Evolutionary conservation across 64 coral and sea anemone genomes (phyloP).

Genomic region (Platygyra sinensis): DNA sequence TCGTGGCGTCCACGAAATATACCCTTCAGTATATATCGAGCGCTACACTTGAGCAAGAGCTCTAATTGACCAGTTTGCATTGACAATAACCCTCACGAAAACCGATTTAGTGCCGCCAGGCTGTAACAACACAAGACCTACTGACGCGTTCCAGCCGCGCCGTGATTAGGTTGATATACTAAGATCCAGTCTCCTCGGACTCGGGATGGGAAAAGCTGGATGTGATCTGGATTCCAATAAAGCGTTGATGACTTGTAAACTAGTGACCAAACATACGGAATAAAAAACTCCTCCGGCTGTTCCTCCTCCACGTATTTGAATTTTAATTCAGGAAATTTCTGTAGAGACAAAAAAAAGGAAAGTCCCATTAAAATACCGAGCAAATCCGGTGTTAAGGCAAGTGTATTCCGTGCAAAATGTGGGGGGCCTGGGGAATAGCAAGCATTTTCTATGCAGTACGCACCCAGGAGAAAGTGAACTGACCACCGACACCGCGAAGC

Average conservation of each 20-base stretch:
- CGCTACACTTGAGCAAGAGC: background rate
- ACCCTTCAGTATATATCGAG: background rate
- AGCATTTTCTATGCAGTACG: too few species aligned
- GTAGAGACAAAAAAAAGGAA: background rate
- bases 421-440: too few species aligned
- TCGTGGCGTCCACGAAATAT: too few species aligned
- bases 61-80: background rate
- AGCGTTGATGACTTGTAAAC: conserved; percentile 92
- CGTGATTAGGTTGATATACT: background rate
- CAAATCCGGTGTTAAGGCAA: too few species aligned
- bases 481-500: too few species aligned
- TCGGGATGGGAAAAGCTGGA: conserved; percentile 92
- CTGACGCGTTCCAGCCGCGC: background rate
- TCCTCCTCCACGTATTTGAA: conserved; percentile 99
- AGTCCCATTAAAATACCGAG: too few species aligned
- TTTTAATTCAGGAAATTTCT: conserved; percentile 99
- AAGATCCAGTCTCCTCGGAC: conserved; percentile 24
- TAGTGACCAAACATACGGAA: conserved; percentile 96
- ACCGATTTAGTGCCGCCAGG: too few species aligned
- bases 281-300: conserved; percentile 98
- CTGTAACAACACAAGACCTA: too few species aligned
- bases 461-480: too few species aligned
- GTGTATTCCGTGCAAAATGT: too few species aligned
- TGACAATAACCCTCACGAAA: too few species aligned
- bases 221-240: conserved; percentile 95